Conservation (phyloP, 2,888 invertebrate species). For the Hydroisotoma schaefferi region DNA sequence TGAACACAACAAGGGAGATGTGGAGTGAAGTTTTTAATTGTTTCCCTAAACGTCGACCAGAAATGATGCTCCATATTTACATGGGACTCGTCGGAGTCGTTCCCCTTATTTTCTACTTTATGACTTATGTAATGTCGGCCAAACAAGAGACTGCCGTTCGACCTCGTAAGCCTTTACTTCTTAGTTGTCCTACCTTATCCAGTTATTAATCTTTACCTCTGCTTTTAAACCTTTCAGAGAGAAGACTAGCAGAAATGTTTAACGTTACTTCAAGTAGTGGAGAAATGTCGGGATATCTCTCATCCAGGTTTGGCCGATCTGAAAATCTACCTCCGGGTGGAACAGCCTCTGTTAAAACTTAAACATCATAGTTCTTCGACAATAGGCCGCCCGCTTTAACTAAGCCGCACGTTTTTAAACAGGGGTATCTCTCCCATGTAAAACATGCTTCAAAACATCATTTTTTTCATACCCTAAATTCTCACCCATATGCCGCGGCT, state of each 20-base stretch:
- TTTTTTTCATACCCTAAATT: too few species aligned
- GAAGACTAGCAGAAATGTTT: conserved; percentile 52
- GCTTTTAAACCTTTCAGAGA: conserved; percentile 49
- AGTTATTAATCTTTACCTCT: conserved; percentile 43
- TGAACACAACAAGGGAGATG: conserved; percentile 62
- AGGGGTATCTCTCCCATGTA: too few species aligned
- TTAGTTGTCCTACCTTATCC: too few species aligned
- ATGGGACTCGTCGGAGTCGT: conserved; percentile 57
- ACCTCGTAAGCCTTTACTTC: conserved; percentile 40
- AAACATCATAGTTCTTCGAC: background rate
- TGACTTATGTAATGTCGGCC: conserved; percentile 50
- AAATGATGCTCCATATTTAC: conserved; percentile 59
- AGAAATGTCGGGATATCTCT: background rate
- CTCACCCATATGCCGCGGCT: too few species aligned
- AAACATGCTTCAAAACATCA: too few species aligned
- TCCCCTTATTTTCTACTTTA: conserved; percentile 60
- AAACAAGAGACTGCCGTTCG: conserved; percentile 44
- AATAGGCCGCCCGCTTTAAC: too few species aligned
- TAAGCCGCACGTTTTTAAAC: too few species aligned
- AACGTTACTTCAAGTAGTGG: conserved; percentile 40
- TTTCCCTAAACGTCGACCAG: conserved; percentile 57
- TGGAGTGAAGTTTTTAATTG: conserved; percentile 63
- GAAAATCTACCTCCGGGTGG: too few species aligned
- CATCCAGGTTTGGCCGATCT: background rate
- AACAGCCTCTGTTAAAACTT: too few species aligned